Evolutionary conservation across 2,888 invertebrate genomes (phyloP).

Genomic region (Noctua pronuba): DNA sequence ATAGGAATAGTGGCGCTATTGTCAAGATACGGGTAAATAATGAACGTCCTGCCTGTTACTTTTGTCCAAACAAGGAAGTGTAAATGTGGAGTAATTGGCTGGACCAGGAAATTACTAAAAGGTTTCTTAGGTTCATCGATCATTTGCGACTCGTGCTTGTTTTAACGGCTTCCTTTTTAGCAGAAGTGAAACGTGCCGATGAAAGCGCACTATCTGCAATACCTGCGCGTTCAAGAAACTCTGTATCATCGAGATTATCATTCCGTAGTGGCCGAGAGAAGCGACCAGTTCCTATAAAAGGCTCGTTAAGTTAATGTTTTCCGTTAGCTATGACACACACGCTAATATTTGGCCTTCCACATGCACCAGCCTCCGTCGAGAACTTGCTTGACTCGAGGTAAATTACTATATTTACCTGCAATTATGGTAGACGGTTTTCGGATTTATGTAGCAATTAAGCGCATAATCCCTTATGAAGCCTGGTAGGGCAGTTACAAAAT

Average conservation of each 20-base stretch:
- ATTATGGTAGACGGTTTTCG: conserved; percentile 75
- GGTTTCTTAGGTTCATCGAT: conserved; percentile 78
- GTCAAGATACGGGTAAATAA: conserved; percentile 80
- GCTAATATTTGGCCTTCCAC: conserved; percentile 75
- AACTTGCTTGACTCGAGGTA: conserved; percentile 68
- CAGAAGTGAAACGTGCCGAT: conserved; percentile 70
- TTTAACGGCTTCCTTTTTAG: conserved; percentile 75
- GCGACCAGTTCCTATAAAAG: conserved; percentile 79
- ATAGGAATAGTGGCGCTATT: conserved; percentile 72
- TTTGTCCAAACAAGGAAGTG: conserved; percentile 82
- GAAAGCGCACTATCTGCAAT: conserved; percentile 67
- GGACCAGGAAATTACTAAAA: conserved; percentile 79
- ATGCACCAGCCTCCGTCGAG: conserved; percentile 55
- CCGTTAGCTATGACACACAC: conserved; percentile 79
- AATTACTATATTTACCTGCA: conserved; percentile 77
- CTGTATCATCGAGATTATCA: conserved; percentile 68
- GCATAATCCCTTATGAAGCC: conserved; percentile 71
- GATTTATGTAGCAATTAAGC: conserved; percentile 79
- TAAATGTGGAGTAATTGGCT: conserved; percentile 80
- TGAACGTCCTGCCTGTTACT: conserved; percentile 78
- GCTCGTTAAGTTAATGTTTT: conserved; percentile 74
- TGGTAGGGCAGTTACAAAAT: conserved; percentile 71
- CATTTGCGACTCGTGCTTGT: conserved; percentile 72
- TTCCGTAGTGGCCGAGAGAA: conserved; percentile 67
- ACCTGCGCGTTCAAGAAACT: conserved; percentile 53